A percentile compares a stretch with the other conserved stretches of the same genome.
Evolutionary conservation across 2,797 vertebrate genomes (phyloP).

Genomic region (Margarornis squamiger): DNA sequence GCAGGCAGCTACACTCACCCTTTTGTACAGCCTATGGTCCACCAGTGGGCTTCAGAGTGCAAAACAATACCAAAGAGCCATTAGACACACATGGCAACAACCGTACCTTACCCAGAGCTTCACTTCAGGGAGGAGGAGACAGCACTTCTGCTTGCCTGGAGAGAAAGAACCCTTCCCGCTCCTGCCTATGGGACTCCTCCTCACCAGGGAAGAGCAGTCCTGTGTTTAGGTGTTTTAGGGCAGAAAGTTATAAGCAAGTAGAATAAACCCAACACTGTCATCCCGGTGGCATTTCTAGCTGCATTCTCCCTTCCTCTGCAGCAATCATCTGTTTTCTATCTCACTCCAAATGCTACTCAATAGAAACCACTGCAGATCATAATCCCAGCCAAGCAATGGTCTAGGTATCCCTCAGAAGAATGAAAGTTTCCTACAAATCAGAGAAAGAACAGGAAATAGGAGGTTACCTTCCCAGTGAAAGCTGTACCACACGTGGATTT

Average conservation of each 20-base stretch:
- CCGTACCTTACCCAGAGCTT: constrained; percentile 70
- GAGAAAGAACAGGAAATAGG: neutral
- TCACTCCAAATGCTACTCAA: neutral
- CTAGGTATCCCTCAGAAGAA: neutral
- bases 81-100: constrained; percentile 88
- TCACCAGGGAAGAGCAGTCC: constrained; percentile 6
- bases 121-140: constrained; percentile 51
- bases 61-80: constrained; percentile 99
- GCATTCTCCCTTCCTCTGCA: neutral
- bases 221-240: neutral
- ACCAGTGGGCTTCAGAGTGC: constrained; percentile 99
- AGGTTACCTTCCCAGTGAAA: neutral
- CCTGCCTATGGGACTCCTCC: constrained; percentile 6
- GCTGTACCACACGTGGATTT: neutral
- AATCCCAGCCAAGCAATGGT: neutral
- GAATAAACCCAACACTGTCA: neutral
- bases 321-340: neutral
- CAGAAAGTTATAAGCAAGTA: constrained; percentile 14
- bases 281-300: neutral
- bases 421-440: neutral
- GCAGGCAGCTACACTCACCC: constrained; percentile 99
- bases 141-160: constrained; percentile 45
- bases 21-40: constrained; percentile 99
- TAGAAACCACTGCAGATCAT: neutral
- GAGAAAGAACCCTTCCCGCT: constrained; percentile 51